Conservation (phyloP, 1,140 invertebrate species). For the Papilio machaon region DNA sequence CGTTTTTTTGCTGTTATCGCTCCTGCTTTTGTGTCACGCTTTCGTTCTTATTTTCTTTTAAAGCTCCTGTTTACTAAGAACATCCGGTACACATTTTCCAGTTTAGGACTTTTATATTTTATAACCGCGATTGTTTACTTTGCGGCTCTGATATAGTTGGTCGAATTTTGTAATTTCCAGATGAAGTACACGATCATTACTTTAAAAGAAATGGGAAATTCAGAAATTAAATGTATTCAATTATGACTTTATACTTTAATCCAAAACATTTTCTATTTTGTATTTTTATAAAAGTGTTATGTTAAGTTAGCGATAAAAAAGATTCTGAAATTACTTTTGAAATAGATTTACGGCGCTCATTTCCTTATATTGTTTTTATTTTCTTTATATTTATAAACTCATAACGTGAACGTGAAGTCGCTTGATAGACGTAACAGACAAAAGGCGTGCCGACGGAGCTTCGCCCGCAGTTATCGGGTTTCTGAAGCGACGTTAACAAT, state of each 20-base stretch:
- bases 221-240: no score
- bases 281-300: neutral
- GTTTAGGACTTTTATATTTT: neutral
- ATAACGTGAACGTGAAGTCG: conserved; percentile 53
- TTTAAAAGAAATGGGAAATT: no score
- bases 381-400: conserved; percentile 63
- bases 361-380: conserved; percentile 4
- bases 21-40: conserved; percentile 75
- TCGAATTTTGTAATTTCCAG: no score
- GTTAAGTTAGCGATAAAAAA: neutral
- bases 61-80: conserved; percentile 59
- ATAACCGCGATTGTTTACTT: neutral
- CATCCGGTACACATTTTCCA: conserved; percentile 54
- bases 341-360: neutral
- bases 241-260: neutral
- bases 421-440: conserved; percentile 78
- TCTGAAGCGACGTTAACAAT: conserved; percentile 76
- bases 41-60: conserved; percentile 57
- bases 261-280: neutral
- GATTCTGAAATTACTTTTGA: neutral
- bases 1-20: conserved; percentile 73
- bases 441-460: conserved; percentile 73
- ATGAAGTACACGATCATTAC: no score
- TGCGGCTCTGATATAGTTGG: neutral
- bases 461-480: conserved; percentile 69